Percentiles rank a stretch among this genome's conserved stretches.
These are phyloP conservation scores for Amphibalanus amphitrite DNA, from an alignment of 1,140 invertebrate species.

Conservation along the genomic window DNA sequence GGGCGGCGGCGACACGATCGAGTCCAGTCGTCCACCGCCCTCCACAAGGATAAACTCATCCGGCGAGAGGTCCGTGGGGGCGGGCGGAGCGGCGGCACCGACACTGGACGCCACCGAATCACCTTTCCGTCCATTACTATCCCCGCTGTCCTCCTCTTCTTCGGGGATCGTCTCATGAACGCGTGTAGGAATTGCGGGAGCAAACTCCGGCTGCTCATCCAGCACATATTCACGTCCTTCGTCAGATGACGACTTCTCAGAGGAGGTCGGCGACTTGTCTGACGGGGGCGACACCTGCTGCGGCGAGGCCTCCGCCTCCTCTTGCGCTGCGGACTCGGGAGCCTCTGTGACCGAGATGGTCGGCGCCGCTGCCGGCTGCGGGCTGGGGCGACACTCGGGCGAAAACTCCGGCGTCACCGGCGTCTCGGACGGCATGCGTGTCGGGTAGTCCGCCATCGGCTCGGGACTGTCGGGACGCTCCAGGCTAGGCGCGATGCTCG, in stretches of 20 bases:
- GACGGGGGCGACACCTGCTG: neutral
- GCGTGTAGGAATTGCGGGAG: neutral
- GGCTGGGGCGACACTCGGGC: neutral
- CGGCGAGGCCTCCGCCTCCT: neutral
- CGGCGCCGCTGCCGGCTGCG: neutral
- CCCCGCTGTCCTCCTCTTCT: slow-evolving; percentile 33
- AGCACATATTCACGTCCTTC: neutral
- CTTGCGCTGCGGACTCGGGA: neutral
- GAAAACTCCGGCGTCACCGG: neutral
- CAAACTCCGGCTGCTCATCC: neutral
- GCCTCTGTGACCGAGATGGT: neutral
- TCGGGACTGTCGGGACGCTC: neutral
- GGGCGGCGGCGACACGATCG: slow-evolving; percentile 31
- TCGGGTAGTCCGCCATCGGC: neutral
- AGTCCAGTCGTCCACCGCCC: neutral
- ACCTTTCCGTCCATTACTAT: slow-evolving; percentile 45
- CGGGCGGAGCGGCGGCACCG: no score
- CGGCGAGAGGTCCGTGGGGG: neutral
- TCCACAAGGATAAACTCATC: neutral
- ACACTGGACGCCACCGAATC: no score
- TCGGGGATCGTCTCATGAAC: neutral
- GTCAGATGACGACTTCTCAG: neutral
- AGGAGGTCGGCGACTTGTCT: neutral
- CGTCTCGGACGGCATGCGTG: neutral
- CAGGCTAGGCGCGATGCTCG: neutral